A percentile compares a stretch with the other conserved stretches of the same genome.
Conservation (phyloP, 23 tunicate species). For the Aplidium turbinatum region DNA sequence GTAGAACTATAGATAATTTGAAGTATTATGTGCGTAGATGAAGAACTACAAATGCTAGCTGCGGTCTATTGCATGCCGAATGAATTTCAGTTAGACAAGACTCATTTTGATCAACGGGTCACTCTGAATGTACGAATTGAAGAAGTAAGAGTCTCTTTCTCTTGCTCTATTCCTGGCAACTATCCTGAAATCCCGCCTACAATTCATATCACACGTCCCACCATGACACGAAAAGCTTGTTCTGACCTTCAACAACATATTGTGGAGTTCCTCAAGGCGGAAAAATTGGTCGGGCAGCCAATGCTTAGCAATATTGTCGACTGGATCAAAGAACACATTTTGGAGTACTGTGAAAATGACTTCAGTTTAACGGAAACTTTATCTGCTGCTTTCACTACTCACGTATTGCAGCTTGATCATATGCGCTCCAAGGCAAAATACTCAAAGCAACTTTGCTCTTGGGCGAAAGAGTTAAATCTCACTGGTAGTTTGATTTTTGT, state of each 20-base stretch:
- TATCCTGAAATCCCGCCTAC: conserved; percentile 52
- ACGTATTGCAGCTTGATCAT: conserved; percentile 50
- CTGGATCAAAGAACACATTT: conserved; percentile 30
- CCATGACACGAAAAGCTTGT: background rate
- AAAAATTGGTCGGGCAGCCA: conserved; percentile 10
- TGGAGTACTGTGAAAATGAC: too few relatives aligned
- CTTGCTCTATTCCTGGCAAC: conserved; percentile 8
- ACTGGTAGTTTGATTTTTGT: conserved; percentile 32
- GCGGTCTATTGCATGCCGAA: conserved; percentile 42
- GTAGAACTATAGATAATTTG: too few relatives aligned
- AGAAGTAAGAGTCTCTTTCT: background rate
- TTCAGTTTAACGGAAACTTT: too few relatives aligned
- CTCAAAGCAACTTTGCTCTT: conserved; percentile 8
- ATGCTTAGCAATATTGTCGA: conserved; percentile 27
- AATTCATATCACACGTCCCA: conserved; percentile 23
- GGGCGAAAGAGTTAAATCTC: conserved; percentile 33
- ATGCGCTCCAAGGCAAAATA: conserved; percentile 52
- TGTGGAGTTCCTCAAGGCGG: background rate
- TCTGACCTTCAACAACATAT: conserved; percentile 2
- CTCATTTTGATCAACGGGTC: background rate
- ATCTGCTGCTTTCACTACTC: background rate
- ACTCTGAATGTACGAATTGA: background rate
- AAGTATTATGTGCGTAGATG: too few relatives aligned
- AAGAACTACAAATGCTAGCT: conserved; percentile 34
- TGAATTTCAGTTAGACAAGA: conserved; percentile 19